These are phyloP conservation scores for Heliconius ismenius DNA, from an alignment of 2,888 invertebrate species.

Conservation along the genomic window DNA sequence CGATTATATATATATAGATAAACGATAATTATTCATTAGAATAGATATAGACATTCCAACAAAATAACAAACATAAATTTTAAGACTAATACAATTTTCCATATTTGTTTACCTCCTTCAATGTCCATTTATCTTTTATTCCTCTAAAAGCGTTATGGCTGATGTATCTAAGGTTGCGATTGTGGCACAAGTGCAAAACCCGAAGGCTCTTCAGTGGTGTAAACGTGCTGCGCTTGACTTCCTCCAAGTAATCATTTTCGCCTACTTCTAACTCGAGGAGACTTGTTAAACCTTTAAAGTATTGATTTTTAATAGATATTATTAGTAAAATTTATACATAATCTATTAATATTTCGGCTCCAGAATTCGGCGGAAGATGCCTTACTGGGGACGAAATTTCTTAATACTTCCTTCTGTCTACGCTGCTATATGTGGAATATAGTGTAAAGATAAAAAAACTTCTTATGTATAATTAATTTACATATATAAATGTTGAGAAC, in stretches of 20 bases:
- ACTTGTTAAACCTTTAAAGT: conserved; percentile 75
- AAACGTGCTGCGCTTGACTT: conserved; percentile 80
- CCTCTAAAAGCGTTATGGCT: conserved; percentile 82
- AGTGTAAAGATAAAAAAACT: no score
- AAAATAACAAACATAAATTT: not conserved
- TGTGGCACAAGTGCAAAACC: conserved; percentile 77
- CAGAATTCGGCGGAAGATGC: no score
- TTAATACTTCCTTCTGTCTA: no score
- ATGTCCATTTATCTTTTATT: conserved; percentile 74
- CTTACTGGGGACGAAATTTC: no score
- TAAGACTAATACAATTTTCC: not conserved
- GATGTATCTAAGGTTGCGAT: conserved; percentile 78
- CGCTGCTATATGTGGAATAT: no score
- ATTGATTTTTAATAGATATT: not conserved
- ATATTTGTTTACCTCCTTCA: conserved; percentile 70
- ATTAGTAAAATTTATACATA: no score
- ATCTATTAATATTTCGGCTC: no score
- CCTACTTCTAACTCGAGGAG: conserved; percentile 83
- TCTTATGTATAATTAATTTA: no score
- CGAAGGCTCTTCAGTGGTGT: conserved; percentile 71
- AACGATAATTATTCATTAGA: no score
- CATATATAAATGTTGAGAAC: not conserved
- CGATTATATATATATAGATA: no score
- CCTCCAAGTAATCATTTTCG: conserved; percentile 79
- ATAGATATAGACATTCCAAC: no score